A percentile compares a stretch with the other conserved stretches of the same genome.
Evolutionary conservation across 2,797 vertebrate genomes (phyloP).

Genomic region (Onychomys leucogaster): DNA sequence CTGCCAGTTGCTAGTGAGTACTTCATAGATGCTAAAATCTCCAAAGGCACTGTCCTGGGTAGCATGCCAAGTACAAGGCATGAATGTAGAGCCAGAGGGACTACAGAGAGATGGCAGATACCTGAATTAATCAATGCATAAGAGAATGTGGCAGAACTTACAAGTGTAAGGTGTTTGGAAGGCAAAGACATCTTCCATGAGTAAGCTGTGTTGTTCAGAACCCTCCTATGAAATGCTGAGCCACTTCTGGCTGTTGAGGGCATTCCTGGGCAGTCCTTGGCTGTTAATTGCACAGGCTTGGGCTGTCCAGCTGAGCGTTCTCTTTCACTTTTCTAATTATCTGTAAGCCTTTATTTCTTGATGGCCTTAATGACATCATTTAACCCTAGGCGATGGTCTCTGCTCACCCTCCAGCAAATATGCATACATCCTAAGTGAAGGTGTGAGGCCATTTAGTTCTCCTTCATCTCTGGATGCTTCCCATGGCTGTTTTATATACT

Average conservation of each 20-base stretch:
- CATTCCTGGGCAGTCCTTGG: neutral
- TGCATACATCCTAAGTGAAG: neutral
- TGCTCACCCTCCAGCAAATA: neutral
- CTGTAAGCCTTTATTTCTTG: conserved; percentile 7
- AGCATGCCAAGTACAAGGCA: neutral
- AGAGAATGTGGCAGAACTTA: neutral
- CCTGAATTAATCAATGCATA: neutral
- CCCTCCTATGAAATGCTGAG: neutral
- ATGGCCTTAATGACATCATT: neutral
- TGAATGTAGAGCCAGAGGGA: neutral
- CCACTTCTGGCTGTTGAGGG: neutral
- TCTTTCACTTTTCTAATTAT: conserved; percentile 24
- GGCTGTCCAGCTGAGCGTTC: neutral
- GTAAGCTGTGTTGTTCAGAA: neutral
- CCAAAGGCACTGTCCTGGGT: neutral
- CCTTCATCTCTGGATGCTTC: conserved; percentile 3
- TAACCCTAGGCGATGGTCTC: neutral
- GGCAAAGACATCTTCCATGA: neutral
- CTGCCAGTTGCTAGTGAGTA: neutral
- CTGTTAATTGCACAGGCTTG: neutral
- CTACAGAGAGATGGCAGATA: neutral
- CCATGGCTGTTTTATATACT: neutral
- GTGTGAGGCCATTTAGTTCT: neutral
- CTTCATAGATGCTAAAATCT: neutral
- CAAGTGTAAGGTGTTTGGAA: neutral